A percentile compares a stretch with the other conserved stretches of the same genome.
Evolutionary conservation across 2,888 invertebrate genomes (phyloP).

Genomic region (Pristionchus exspectatus): DNA sequence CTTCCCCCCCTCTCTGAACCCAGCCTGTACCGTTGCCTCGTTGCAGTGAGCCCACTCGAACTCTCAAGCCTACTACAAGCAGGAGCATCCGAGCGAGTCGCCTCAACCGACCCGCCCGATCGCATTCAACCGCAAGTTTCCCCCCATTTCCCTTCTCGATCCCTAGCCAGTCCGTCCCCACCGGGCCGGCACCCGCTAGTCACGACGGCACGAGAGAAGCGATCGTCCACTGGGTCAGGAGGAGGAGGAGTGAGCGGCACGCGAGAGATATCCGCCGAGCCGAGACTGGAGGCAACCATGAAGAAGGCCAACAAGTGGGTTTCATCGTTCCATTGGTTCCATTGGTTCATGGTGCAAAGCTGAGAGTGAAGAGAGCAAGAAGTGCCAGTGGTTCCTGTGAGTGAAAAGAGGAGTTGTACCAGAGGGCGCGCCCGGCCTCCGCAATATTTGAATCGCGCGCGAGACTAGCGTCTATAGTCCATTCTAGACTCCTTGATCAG

Average conservation of each 20-base stretch:
- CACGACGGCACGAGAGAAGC: constrained; percentile 55
- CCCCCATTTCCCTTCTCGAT: neutral
- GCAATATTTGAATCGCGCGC: too few relatives aligned
- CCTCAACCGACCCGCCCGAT: neutral
- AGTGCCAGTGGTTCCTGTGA: too few relatives aligned
- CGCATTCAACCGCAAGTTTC: neutral
- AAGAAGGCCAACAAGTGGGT: constrained; percentile 51
- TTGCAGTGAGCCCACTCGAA: constrained; percentile 43
- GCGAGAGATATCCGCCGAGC: neutral
- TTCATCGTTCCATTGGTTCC: too few relatives aligned
- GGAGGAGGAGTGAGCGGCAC: neutral
- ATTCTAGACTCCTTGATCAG: neutral
- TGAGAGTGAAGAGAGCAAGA: neutral
- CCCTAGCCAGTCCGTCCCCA: neutral
- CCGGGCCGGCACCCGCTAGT: constrained; percentile 1
- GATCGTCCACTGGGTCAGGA: neutral
- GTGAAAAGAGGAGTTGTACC: too few relatives aligned
- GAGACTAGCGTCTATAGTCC: too few relatives aligned
- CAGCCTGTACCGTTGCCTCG: neutral
- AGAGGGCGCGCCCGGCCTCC: too few relatives aligned
- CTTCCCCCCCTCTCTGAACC: neutral
- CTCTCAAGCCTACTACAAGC: neutral
- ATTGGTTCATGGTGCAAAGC: too few relatives aligned
- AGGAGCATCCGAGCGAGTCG: constrained; percentile 14
- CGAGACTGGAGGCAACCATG: neutral